Percentiles rank a stretch among this genome's conserved stretches.
Conservation (phyloP, 2,113 vertebrate species). For the Proterorhinus semilunaris region DNA sequence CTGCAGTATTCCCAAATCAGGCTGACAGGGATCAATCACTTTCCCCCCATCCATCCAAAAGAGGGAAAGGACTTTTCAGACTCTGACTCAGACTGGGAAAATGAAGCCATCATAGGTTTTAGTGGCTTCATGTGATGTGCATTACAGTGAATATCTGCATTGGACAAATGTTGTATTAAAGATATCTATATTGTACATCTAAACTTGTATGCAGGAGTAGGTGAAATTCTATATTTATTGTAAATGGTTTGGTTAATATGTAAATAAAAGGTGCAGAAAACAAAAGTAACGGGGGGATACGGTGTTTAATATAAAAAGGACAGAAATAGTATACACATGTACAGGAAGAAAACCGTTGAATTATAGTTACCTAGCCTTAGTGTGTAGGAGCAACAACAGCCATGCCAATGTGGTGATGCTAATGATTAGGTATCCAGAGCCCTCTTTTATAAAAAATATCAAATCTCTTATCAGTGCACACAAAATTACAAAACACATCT, state of each 20-base stretch:
- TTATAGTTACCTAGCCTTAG: constrained; percentile 45
- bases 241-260: background rate
- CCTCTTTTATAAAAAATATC: constrained; percentile 72
- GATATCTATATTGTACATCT: background rate
- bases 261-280: constrained; percentile 34
- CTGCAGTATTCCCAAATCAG: constrained; percentile 41
- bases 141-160: background rate
- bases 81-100: constrained; percentile 85
- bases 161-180: background rate
- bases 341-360: constrained; percentile 46
- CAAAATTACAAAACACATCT: constrained; percentile 73
- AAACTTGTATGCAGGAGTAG: background rate
- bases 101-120: constrained; percentile 73
- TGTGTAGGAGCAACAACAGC: constrained; percentile 51
- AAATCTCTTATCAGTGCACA: constrained; percentile 71
- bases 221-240: constrained; percentile 63
- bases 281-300: constrained; percentile 47
- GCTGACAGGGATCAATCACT: constrained; percentile 60
- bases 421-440: constrained; percentile 49
- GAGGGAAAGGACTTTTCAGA: constrained; percentile 74
- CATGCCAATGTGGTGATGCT: constrained; percentile 53
- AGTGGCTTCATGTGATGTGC: constrained; percentile 60
- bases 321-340: constrained; percentile 68
- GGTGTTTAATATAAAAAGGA: constrained; percentile 72
- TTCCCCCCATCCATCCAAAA: constrained; percentile 67